Base-by-base conservation (phyloP, 2,113 vertebrate species). In the Loxodonta africana region DNA sequence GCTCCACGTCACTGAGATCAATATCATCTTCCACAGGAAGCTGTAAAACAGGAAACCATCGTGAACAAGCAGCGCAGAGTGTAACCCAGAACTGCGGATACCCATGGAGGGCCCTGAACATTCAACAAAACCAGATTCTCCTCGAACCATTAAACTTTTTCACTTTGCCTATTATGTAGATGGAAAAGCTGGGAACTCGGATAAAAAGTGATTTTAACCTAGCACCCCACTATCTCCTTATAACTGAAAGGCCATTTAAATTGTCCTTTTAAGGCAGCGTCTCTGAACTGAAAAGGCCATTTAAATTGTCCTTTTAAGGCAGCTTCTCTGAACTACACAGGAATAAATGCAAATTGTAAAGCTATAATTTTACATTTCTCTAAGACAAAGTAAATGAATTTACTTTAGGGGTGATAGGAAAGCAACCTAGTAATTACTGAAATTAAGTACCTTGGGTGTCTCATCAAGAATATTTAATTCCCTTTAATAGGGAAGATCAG, bases 1-100 rank as follows among this genome's bases (percentile, higher is more conserved):
- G 98, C 89, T 99, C 99, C 91, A 99, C 98, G 4, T 99, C 99
- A 2, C 99, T 99, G 97, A 99, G 99, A 98, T 99, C 99, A 44
- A 99, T 99, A 46, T 99, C 99, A 2, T 99, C 99, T 98, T 99
- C 99, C 96, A 98, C 98, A 0, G 99, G 99, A 96, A 99, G 99
- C 99, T 99, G 96, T 6, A 53, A 46, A 97, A 86, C 94, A 95
- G 44, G 28, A 76, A 80, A 51, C 5, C 69, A 20, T 0, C 0
- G 1, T 97, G 71, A 71, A n/a, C 0, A 93, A 65, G 30, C 53
- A 65, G 5, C 0, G 71, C 71, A 21, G 62, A 2, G 12, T 20
- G 63, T 1, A 5, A 0, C 11, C 6, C 20, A 84, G 63, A 44
- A 8, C 6, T 48, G 28, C 37, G n/a, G 23, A 7, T 17, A 6